These are phyloP conservation scores for Etheostoma cragini DNA, from an alignment of 2,113 vertebrate species.

Conservation along the genomic window DNA sequence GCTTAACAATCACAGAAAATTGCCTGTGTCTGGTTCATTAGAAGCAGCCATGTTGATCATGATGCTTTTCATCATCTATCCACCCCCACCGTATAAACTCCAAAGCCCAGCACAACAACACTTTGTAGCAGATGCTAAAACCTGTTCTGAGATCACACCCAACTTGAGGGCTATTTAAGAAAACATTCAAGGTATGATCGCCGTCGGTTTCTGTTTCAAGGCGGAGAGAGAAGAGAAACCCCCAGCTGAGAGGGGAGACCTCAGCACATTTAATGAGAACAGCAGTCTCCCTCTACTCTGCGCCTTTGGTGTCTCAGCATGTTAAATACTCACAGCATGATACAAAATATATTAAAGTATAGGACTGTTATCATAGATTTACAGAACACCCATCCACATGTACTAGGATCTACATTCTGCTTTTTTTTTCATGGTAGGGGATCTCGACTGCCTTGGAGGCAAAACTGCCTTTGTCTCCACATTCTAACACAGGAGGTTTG, in stretches of 20 bases:
- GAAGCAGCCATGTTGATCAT: slow-evolving; percentile 10
- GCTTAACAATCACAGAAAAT: slow-evolving; percentile 66
- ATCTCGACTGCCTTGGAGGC: slow-evolving; percentile 60
- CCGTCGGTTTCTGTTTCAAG: slow-evolving; percentile 52
- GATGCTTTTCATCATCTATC: slow-evolving; percentile 13
- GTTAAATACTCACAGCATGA: slow-evolving; percentile 91
- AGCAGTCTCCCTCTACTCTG: slow-evolving; percentile 82
- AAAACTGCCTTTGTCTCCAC: slow-evolving; percentile 66
- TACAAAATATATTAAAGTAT: slow-evolving; percentile 85
- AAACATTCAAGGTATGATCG: slow-evolving; percentile 52
- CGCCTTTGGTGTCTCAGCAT: slow-evolving; percentile 88
- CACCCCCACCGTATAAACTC: rapidly evolving
- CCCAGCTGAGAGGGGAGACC: slow-evolving; percentile 84
- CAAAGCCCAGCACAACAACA: neutral
- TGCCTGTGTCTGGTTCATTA: slow-evolving; percentile 22
- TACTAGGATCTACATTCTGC: slow-evolving; percentile 69
- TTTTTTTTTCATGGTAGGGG: slow-evolving; percentile 61
- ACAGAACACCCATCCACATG: slow-evolving; percentile 77
- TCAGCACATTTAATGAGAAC: slow-evolving; percentile 88
- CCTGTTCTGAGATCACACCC: slow-evolving; percentile 49
- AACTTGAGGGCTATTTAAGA: slow-evolving; percentile 48
- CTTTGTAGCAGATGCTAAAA: slow-evolving; percentile 19
- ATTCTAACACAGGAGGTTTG: slow-evolving; percentile 52
- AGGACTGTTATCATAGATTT: slow-evolving; percentile 87
- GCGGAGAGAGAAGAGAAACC: slow-evolving; percentile 72